Conservation (phyloP, 2,113 vertebrate genomes). For the Pheucticus melanocephalus region DNA sequence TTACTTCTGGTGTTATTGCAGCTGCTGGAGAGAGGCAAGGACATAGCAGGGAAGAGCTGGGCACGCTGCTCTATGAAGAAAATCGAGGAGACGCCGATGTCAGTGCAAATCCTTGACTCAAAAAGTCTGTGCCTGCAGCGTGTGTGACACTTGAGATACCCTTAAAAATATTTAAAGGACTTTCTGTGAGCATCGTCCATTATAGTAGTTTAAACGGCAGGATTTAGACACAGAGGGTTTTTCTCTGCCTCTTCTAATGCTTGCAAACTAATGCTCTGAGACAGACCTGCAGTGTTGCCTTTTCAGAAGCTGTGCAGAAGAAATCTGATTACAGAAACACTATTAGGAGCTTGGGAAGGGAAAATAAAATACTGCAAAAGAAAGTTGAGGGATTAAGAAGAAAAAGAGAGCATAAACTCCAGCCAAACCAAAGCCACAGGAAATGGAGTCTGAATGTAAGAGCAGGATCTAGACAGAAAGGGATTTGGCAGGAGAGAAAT, state of each 20-base stretch:
- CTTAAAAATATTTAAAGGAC: neutral
- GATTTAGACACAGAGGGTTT: neutral
- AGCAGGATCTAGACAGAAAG: constrained; percentile 15
- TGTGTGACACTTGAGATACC: neutral
- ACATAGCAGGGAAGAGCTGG: neutral
- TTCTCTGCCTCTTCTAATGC: neutral
- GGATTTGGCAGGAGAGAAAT: constrained; percentile 18
- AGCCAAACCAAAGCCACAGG: constrained; percentile 59
- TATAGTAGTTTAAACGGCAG: neutral
- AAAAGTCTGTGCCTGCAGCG: neutral
- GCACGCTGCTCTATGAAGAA: neutral
- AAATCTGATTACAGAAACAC: neutral
- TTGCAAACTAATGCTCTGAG: neutral
- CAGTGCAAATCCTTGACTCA: neutral
- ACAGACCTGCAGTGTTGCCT: neutral
- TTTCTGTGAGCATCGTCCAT: neutral
- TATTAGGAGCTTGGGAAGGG: neutral
- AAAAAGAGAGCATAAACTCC: neutral
- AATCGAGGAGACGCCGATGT: neutral
- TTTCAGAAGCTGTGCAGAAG: neutral
- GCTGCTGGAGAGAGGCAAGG: neutral
- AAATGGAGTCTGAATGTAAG: constrained; percentile 42
- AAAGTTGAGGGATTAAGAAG: constrained; percentile 42
- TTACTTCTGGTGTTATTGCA: neutral
- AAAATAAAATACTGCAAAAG: constrained; percentile 4